A percentile compares a stretch with the other conserved stretches of the same genome.
These are phyloP conservation scores for Syrista parreyssii DNA, from an alignment of 2,888 invertebrate species.

Conservation along the genomic window DNA sequence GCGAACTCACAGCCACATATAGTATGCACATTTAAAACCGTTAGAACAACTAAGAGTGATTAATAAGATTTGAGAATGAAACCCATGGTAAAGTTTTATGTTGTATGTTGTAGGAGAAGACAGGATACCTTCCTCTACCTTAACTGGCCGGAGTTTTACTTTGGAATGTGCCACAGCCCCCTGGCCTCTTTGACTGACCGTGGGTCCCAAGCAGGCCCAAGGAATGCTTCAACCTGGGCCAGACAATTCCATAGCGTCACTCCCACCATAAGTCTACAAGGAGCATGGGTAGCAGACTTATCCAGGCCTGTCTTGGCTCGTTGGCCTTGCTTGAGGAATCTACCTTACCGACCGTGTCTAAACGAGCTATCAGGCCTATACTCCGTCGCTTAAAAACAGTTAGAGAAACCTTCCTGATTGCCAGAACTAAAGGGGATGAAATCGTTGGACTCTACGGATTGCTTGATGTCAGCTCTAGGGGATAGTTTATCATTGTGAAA, in stretches of 20 bases:
- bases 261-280: slow-evolving; percentile 15
- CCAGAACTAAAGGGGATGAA: neutral
- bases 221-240: slow-evolving; percentile 18
- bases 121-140: slow-evolving; percentile 47
- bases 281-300: neutral
- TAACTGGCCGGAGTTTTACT: slow-evolving; percentile 57
- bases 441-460: neutral
- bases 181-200: slow-evolving; percentile 36
- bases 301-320: neutral
- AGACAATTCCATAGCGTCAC: slow-evolving; percentile 29
- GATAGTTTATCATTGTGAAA: neutral
- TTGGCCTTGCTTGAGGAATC: neutral
- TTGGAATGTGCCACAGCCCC: slow-evolving; percentile 61
- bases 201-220: slow-evolving; percentile 18
- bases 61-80: neutral
- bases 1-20: neutral
- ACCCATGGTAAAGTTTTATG: neutral
- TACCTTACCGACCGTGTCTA: neutral
- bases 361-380: neutral
- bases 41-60: neutral
- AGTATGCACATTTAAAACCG: neutral
- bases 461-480: neutral
- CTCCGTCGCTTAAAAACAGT: neutral
- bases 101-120: neutral
- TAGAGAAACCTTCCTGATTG: neutral